Percentiles rank a stretch among this genome's conserved stretches.
Evolutionary conservation across 2,888 invertebrate species (phyloP).

Genomic region (Xestobium rufovillosum): DNA sequence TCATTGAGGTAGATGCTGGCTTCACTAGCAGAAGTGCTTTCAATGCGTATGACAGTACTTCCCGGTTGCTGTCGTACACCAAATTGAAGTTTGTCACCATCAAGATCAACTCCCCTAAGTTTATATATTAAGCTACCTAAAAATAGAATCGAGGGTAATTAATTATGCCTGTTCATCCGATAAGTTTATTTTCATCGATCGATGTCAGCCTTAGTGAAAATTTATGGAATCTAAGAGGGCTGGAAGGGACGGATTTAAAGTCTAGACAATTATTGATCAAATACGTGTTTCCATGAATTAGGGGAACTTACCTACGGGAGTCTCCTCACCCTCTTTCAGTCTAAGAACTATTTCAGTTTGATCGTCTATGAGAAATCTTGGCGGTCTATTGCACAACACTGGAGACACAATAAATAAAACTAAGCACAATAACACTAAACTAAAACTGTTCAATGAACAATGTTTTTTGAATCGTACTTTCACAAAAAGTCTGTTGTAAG

Average conservation of each 20-base stretch:
- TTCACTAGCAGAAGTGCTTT: constrained; percentile 72
- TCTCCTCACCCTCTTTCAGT: constrained; percentile 80
- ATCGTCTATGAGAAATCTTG: constrained; percentile 79
- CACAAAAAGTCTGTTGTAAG: constrained; percentile 30
- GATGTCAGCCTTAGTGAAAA: no score
- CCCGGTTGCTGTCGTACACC: constrained; percentile 73
- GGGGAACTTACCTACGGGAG: constrained; percentile 79
- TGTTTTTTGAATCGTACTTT: constrained; percentile 33
- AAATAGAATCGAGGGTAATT: constrained; percentile 28
- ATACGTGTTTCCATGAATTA: no score
- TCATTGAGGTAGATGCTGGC: constrained; percentile 83
- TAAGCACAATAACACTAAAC: constrained; percentile 17
- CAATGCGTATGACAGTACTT: constrained; percentile 76
- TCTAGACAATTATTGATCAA: no score
- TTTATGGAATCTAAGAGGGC: no score
- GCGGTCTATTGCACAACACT: constrained; percentile 62
- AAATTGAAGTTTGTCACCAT: constrained; percentile 76
- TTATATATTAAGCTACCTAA: constrained; percentile 76
- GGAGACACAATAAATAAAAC: constrained; percentile 19
- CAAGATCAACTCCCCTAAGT: constrained; percentile 75
- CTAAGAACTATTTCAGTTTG: constrained; percentile 87
- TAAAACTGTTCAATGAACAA: constrained; percentile 10
- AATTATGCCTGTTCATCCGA: no score
- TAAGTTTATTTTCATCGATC: no score
- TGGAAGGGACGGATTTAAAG: no score